Percentiles rank a stretch among this genome's conserved stretches.
phyloP scores from a whole-genome alignment of 1,140 invertebrate species.

The Drosophila nikananu region DNA sequence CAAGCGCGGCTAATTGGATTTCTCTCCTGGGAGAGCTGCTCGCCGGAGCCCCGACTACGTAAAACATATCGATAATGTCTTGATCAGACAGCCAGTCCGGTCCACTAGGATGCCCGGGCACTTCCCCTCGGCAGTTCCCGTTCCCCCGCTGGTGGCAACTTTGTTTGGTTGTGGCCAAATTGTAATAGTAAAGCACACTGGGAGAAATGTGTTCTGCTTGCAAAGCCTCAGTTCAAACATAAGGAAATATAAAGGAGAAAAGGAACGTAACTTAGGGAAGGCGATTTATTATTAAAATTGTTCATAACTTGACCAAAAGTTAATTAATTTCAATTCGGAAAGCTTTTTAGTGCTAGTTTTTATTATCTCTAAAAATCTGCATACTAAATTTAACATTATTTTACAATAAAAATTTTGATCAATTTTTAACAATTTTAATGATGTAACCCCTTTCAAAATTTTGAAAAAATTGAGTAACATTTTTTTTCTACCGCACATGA shows the following conservation, averaged over 20 bases:
- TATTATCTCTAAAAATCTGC: no score
- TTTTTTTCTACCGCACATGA: no score
- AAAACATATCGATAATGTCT: constrained; percentile 84
- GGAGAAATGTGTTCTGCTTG: not conserved
- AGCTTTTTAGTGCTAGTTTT: no score
- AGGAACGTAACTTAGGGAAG: no score
- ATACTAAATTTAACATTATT: no score
- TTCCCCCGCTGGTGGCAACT: constrained; percentile 29
- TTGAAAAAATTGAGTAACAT: no score
- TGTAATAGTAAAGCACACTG: constrained; percentile 83
- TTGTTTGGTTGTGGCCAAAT: constrained; percentile 66
- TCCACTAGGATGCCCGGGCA: constrained; percentile 15
- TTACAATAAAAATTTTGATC: no score
- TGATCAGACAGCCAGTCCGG: constrained; percentile 76
- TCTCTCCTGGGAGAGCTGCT: constrained; percentile 79
- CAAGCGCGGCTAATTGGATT: constrained; percentile 81
- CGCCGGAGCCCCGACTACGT: constrained; percentile 60
- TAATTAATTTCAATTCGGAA: no score
- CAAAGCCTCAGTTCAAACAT: not conserved
- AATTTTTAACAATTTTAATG: no score
- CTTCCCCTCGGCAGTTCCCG: not conserved
- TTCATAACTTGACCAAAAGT: no score
- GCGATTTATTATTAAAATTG: no score
- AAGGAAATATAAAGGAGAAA: not conserved
- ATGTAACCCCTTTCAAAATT: no score